A percentile compares a stretch with the other conserved stretches of the same genome.
phyloP scores from a whole-genome alignment of 2,888 invertebrate genomes.

The Noctuana brunneofusca region DNA sequence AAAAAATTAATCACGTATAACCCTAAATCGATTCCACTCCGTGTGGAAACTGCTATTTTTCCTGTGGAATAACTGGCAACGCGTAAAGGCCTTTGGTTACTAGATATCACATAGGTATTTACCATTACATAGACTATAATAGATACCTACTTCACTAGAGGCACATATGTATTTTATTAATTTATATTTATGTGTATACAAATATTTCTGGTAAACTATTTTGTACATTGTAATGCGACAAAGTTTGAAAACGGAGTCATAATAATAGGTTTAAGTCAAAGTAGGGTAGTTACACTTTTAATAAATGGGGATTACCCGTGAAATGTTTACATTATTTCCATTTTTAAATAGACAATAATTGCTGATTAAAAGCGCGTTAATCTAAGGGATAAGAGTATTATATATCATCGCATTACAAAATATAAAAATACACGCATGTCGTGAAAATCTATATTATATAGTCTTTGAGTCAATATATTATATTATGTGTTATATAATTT shows the following conservation, averaged over 20 bases:
- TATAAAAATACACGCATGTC: background rate
- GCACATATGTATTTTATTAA: background rate
- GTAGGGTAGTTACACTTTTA: too few relatives aligned
- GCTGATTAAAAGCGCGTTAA: background rate
- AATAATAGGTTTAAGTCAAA: too few relatives aligned
- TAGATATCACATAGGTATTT: background rate
- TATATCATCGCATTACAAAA: background rate
- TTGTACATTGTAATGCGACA: constrained; percentile 3
- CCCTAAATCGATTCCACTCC: background rate
- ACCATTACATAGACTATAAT: background rate
- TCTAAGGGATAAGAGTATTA: background rate
- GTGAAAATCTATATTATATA: constrained; percentile 1
- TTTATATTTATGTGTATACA: background rate
- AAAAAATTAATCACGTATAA: background rate
- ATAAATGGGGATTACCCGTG: too few relatives aligned
- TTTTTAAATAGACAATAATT: background rate
- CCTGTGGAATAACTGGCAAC: background rate
- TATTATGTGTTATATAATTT: background rate
- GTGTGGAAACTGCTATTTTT: background rate
- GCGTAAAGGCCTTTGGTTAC: background rate
- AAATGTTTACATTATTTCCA: background rate
- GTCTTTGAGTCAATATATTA: background rate
- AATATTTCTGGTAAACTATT: background rate
- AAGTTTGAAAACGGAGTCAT: background rate
- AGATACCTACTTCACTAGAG: background rate